Base-by-base conservation (phyloP, 2,797 vertebrate genomes). In the Salarias fasciatus region DNA sequence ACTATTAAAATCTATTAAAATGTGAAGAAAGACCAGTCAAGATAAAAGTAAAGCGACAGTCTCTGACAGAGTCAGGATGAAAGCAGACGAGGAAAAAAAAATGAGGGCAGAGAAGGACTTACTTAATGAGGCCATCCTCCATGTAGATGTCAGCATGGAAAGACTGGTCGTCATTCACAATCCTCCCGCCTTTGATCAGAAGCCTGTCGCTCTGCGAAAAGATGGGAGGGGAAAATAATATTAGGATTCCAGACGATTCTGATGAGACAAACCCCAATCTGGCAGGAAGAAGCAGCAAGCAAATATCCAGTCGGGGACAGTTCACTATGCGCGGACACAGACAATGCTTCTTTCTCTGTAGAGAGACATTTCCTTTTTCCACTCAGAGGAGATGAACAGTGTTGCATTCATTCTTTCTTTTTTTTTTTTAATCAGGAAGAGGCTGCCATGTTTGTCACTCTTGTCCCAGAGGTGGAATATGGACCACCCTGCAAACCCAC, bases 161-260 rank as follows among this genome's bases (percentile, higher is more conserved):
- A 24, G 97, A 99, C 82, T 98, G 97, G 74, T 99, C 97, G 94
- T 99, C 97, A 0, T 99, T 99, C 84, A 99, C 97, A 38, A 99
- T 95, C 85, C 96, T 93, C 59, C 96, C 97, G 53, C 97, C 97
- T 93, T 99, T 99, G 89, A 99, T 94, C 79, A 99, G 92, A 80
- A 99, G 96, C 90, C 97, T 92, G 79, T 99, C 97, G 45, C 97
- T 98, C 97, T 99, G 86, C 9, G 48, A 35, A 9, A 35, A 4
- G 18, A 56, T 6, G 24, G 3, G 28, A 36, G 12, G 40, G 24
- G 28, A 11, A 6, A 51, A 0, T 68, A 41, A 53, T 14, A 28
- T 61, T 64, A 43, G 7, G 3, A 69, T 41, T 60, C 5, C 8
- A 33, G n/a, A n/a, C 31, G 8, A 33, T 35, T 35, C 9, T 35